Percentiles rank a stretch among this genome's conserved stretches.
Conservation (phyloP, 2,888 invertebrate genomes). For the Drosophila seclusa region DNA sequence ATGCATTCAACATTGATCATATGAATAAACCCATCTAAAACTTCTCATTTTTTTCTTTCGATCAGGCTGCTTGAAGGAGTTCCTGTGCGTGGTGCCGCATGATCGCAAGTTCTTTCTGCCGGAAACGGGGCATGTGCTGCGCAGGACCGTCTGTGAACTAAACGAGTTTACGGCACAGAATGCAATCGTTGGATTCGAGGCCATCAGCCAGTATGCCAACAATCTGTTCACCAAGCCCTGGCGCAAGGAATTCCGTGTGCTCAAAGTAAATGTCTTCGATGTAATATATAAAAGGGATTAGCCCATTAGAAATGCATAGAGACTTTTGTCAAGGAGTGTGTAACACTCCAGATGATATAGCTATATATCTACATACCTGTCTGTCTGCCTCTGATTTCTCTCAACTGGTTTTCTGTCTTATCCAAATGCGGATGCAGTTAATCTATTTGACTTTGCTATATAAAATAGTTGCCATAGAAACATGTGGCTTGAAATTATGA, state of each 20-base stretch:
- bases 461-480: not conserved
- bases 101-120: slow-evolving; percentile 91
- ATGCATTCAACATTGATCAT: not conserved
- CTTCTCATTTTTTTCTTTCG: not conserved
- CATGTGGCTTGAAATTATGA: not conserved
- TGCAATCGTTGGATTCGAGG: slow-evolving; percentile 93
- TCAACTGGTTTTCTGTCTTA: not conserved
- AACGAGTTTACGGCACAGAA: slow-evolving; percentile 92
- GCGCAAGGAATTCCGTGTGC: slow-evolving; percentile 93
- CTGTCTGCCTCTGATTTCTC: not conserved
- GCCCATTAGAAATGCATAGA: not conserved
- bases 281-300: not conserved
- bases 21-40: not conserved
- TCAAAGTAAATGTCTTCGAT: slow-evolving; percentile 87
- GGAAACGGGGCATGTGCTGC: slow-evolving; percentile 91
- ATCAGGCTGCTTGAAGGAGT: slow-evolving; percentile 91
- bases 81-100: slow-evolving; percentile 91
- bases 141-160: slow-evolving; percentile 89
- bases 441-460: not conserved
- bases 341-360: not conserved
- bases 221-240: slow-evolving; percentile 95
- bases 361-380: not conserved
- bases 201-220: slow-evolving; percentile 93
- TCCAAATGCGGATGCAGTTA: not conserved
- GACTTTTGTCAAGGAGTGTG: not conserved